A percentile compares a stretch with the other conserved stretches of the same genome.
phyloP scores from a whole-genome alignment of 2,888 invertebrate genomes.

The Drosophila austrosaltans region DNA sequence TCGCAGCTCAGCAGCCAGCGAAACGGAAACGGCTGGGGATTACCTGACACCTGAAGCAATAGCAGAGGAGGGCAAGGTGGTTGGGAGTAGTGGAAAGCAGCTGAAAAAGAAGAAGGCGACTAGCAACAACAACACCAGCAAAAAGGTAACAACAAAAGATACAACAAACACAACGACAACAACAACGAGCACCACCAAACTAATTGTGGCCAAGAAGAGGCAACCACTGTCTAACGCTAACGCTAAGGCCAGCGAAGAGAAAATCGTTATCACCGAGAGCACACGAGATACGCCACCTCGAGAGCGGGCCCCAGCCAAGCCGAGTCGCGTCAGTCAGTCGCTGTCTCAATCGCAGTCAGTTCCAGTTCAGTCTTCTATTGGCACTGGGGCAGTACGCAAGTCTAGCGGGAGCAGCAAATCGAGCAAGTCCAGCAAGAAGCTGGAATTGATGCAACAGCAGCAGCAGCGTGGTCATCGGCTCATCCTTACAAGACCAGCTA shows the following conservation, averaged over 20 bases:
- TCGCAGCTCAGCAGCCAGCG: conserved; percentile 47
- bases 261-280: conserved; percentile 81
- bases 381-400: conserved; percentile 62
- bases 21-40: conserved; percentile 70
- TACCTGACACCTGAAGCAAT: conserved; percentile 61
- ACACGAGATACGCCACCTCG: conserved; percentile 82
- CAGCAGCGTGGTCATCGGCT: conserved; percentile 81
- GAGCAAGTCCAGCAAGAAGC: conserved; percentile 60
- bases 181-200: conserved; percentile 63
- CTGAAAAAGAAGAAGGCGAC: conserved; percentile 42
- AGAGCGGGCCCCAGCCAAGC: conserved; percentile 82
- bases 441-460: conserved; percentile 57
- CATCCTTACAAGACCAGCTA: conserved; percentile 33
- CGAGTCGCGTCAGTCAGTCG: conserved; percentile 66
- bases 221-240: conserved; percentile 33
- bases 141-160: conserved; percentile 50
- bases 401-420: conserved; percentile 24
- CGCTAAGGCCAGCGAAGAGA: conserved; percentile 50
- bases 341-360: conserved; percentile 14
- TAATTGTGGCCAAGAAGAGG: conserved; percentile 71
- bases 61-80: conserved; percentile 34
- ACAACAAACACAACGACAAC: conserved; percentile 34
- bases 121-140: conserved; percentile 39
- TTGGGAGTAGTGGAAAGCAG: conserved; percentile 24
- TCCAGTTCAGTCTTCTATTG: conserved; percentile 52